phyloP scores from a whole-genome alignment of 2,113 vertebrate species.

The Fregetta grallaria region DNA sequence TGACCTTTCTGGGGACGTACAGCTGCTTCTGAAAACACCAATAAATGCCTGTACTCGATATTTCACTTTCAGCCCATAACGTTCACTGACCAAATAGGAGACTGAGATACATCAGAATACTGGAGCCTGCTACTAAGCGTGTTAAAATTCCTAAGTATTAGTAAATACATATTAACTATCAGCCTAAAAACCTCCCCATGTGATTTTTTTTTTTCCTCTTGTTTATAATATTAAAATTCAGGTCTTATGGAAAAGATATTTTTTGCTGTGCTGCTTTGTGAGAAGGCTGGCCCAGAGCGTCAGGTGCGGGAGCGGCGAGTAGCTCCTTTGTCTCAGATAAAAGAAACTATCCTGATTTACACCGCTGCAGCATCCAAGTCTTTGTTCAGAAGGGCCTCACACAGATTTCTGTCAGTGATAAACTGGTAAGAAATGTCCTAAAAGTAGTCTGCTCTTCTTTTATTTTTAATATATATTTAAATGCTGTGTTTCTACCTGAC shows the following conservation, averaged over 20 bases:
- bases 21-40: neutral
- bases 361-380: neutral
- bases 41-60: neutral
- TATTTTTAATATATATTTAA: neutral
- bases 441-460: neutral
- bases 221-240: neutral
- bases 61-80: neutral
- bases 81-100: neutral
- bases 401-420: neutral
- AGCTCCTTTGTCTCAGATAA: neutral
- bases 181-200: neutral
- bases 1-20: neutral
- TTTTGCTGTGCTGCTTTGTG: neutral
- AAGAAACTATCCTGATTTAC: neutral
- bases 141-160: neutral
- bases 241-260: rapidly evolving
- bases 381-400: neutral
- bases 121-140: neutral
- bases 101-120: rapidly evolving
- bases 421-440: neutral
- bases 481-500: neutral
- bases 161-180: neutral
- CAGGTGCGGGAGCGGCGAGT: neutral
- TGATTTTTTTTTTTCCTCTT: neutral
- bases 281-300: neutral